These are phyloP conservation scores for Paracentrotus lividus DNA, from an alignment of 53 echinoderm and acorn worm species.

Conservation along the genomic window DNA sequence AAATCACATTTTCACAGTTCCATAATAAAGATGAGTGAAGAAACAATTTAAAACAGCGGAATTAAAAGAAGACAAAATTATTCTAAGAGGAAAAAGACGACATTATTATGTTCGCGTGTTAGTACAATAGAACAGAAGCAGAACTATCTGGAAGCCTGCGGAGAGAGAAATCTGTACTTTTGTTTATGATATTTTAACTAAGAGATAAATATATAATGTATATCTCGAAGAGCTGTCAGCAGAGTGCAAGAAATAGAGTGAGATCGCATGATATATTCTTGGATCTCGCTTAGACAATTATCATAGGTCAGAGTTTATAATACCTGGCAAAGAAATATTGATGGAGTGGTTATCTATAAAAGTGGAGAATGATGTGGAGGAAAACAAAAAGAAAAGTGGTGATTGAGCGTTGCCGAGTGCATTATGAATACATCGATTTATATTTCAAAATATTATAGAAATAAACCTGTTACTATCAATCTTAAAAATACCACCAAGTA, in stretches of 20 bases:
- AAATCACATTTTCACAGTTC: too few relatives aligned
- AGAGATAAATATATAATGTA: not conserved
- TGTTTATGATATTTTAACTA: not conserved
- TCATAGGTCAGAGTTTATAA: not conserved
- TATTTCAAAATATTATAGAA: not conserved
- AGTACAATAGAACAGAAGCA: not conserved
- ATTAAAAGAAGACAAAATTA: not conserved
- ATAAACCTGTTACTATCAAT: not conserved
- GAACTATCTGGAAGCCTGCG: not conserved
- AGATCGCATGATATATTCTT: not conserved
- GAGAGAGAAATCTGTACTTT: not conserved
- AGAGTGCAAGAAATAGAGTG: not conserved
- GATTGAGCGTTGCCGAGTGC: slow-evolving; percentile 5
- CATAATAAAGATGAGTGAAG: too few relatives aligned
- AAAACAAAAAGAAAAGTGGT: slow-evolving; percentile 32
- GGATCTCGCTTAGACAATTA: not conserved
- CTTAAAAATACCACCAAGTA: not conserved
- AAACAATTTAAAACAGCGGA: not conserved
- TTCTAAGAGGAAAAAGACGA: not conserved
- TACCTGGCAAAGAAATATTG: slow-evolving; percentile 51
- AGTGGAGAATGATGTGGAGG: slow-evolving; percentile 12
- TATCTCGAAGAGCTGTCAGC: not conserved
- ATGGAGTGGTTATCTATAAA: slow-evolving; percentile 45
- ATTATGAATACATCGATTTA: not conserved
- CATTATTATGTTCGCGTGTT: not conserved